These are phyloP conservation scores for Indicator maculatus DNA, from an alignment of 2,113 vertebrate species.

Conservation along the genomic window DNA sequence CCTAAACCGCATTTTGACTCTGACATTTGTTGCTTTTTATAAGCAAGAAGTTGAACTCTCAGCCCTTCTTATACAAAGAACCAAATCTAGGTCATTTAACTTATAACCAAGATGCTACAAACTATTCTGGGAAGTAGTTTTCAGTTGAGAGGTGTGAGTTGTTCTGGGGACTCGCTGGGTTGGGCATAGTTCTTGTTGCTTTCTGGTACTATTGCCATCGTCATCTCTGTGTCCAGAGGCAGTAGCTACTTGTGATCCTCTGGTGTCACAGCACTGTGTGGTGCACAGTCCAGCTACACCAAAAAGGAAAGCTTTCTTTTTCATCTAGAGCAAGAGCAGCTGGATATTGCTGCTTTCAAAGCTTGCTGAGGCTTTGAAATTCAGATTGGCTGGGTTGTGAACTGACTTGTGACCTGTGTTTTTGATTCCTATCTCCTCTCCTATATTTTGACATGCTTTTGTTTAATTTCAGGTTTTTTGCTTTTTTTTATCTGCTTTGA, in stretches of 20 bases:
- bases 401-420: neutral
- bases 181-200: neutral
- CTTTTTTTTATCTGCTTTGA: neutral
- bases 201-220: neutral
- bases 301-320: neutral
- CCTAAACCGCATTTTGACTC: neutral
- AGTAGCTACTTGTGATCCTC: neutral
- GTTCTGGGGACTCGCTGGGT: neutral
- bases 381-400: neutral
- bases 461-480: neutral
- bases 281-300: neutral
- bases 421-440: neutral
- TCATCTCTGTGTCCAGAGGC: neutral
- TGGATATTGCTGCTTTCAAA: neutral
- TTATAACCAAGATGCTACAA: neutral
- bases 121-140: neutral
- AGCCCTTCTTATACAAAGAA: neutral
- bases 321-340: neutral
- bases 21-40: neutral
- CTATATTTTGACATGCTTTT: neutral
- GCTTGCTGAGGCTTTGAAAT: neutral
- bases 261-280: neutral
- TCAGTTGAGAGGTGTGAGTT: neutral
- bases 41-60: neutral
- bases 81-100: neutral